Conservation (phyloP, 2,888 invertebrate species). For the Saturnia japonica region DNA sequence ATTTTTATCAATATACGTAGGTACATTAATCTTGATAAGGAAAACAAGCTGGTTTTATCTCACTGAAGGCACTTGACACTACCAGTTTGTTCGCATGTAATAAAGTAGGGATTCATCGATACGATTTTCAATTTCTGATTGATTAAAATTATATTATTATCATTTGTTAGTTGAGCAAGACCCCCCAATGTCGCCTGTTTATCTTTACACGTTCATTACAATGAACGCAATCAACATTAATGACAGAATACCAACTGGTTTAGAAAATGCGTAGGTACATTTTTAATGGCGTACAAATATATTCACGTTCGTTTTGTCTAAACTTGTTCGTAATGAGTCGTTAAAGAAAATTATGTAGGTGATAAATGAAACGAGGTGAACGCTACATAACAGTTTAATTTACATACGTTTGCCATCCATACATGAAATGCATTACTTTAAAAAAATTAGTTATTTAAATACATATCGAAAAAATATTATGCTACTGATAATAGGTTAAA, state of each 20-base stretch:
- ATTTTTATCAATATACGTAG: conserved; percentile 67
- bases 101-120: not conserved
- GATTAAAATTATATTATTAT: not conserved
- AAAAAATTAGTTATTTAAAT: not conserved
- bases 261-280: not conserved
- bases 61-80: conserved; percentile 22
- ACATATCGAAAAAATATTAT: not conserved
- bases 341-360: conserved; percentile 17
- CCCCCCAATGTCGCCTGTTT: not conserved
- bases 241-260: not conserved
- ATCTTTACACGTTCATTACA: not conserved
- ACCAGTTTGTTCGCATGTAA: not conserved
- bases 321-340: conserved; percentile 14
- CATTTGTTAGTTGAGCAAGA: not conserved
- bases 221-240: not conserved
- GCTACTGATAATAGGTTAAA: too few species aligned
- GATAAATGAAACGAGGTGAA: conserved; percentile 21
- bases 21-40: conserved; percentile 74
- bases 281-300: conserved; percentile 15
- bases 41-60: conserved; percentile 72
- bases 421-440: not conserved
- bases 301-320: conserved; percentile 2
- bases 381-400: conserved; percentile 21
- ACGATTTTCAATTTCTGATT: not conserved
- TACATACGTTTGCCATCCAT: conserved; percentile 11